Evolutionary conservation across 2,113 vertebrate species (phyloP).

Genomic region (Trichomycterus rosablanca): DNA sequence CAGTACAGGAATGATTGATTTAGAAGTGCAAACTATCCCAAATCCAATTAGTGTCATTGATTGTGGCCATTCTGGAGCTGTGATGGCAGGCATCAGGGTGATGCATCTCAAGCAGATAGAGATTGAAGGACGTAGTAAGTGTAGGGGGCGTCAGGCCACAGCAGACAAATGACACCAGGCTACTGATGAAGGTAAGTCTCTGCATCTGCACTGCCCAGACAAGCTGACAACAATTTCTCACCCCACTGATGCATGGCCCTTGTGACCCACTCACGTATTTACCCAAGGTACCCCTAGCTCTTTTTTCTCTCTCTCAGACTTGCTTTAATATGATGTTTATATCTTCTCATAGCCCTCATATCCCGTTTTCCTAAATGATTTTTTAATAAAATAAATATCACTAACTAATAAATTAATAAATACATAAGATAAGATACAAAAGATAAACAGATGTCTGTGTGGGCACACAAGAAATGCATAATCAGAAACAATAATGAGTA

Average conservation of each 20-base stretch:
- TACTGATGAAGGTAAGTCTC: slow-evolving; percentile 57
- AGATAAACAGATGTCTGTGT: too few species aligned
- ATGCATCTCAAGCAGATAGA: slow-evolving; percentile 25
- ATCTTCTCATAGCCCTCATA: background rate
- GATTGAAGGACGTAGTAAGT: slow-evolving; percentile 49
- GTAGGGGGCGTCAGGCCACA: slow-evolving; percentile 43
- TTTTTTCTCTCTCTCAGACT: background rate
- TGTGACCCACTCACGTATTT: slow-evolving; percentile 33
- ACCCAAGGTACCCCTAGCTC: background rate
- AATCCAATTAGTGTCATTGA: slow-evolving; percentile 26
- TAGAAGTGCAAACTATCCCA: slow-evolving; percentile 1
- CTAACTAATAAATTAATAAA: too few species aligned
- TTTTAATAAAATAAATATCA: too few species aligned
- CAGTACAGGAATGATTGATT: background rate
- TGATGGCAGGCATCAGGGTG: slow-evolving; percentile 11
- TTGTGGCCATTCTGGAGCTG: slow-evolving; percentile 18
- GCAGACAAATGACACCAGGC: slow-evolving; percentile 50
- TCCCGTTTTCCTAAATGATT: too few species aligned
- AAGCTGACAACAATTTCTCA: slow-evolving; percentile 61
- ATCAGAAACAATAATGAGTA: too few species aligned
- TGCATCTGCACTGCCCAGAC: slow-evolving; percentile 57
- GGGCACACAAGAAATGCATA: too few species aligned
- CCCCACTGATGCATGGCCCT: slow-evolving; percentile 59
- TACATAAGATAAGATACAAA: too few species aligned
- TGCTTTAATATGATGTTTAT: slow-evolving; percentile 15